A percentile compares a stretch with the other conserved stretches of the same genome.
phyloP scores from a whole-genome alignment of 2,113 vertebrate genomes.

The Dicaeum eximium region DNA sequence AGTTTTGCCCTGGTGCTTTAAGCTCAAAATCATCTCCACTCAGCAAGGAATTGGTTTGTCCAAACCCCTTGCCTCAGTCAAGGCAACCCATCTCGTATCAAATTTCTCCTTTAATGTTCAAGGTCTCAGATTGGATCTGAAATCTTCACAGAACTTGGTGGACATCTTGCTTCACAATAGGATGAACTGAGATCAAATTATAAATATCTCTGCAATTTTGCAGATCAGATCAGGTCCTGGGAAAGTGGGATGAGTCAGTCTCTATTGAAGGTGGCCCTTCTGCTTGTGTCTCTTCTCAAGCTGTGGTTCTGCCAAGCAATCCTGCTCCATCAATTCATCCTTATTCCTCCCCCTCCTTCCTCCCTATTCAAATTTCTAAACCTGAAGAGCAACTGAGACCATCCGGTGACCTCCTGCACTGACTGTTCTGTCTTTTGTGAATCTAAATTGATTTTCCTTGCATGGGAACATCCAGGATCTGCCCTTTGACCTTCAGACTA shows the following conservation, averaged over 20 bases:
- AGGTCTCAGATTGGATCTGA: background rate
- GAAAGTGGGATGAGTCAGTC: background rate
- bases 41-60: background rate
- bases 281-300: background rate
- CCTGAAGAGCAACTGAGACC: background rate
- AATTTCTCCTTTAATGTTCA: background rate
- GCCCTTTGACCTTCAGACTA: slow-evolving; percentile 51
- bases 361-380: background rate
- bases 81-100: background rate
- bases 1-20: background rate
- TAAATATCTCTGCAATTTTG: background rate
- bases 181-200: background rate
- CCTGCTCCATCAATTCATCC: background rate
- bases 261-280: background rate
- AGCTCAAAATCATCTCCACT: background rate
- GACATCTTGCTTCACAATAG: background rate
- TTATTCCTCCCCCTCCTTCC: background rate
- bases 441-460: slow-evolving; percentile 53
- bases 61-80: background rate
- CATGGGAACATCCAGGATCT: slow-evolving; percentile 35
- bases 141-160: background rate
- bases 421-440: slow-evolving; percentile 13
- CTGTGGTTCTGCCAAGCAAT: background rate
- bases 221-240: background rate
- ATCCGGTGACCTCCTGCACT: slow-evolving; percentile 14